These are phyloP conservation scores for Sylvilagus bachmani DNA, from an alignment of 2,113 vertebrate species.

Conservation along the genomic window DNA sequence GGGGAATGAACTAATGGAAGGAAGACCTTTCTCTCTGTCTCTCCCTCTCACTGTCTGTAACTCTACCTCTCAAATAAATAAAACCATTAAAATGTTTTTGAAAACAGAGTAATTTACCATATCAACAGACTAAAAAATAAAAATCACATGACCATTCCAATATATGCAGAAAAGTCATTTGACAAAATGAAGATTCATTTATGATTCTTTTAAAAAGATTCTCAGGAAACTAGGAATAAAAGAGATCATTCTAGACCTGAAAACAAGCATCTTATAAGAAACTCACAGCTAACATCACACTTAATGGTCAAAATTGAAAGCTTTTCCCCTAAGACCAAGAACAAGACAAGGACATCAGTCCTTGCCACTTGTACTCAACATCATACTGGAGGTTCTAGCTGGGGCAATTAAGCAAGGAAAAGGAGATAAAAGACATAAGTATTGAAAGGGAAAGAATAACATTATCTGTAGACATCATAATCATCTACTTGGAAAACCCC, in stretches of 20 bases:
- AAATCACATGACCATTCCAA: constrained; percentile 37
- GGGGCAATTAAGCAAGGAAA: constrained; percentile 58
- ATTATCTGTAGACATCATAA: background rate
- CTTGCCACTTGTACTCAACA: background rate
- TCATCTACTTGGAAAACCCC: constrained; percentile 13
- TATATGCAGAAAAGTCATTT: constrained; percentile 16
- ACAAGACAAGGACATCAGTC: background rate
- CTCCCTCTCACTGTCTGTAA: no score
- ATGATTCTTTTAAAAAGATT: background rate
- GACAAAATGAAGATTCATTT: constrained; percentile 59
- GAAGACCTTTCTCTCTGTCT: no score
- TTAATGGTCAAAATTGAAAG: constrained; percentile 57
- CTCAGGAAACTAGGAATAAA: constrained; percentile 48
- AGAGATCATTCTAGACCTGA: background rate
- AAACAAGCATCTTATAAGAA: constrained; percentile 25
- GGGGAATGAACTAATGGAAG: no score
- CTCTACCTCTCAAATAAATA: no score
- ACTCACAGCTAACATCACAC: background rate
- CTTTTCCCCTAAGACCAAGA: background rate
- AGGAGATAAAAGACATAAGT: constrained; percentile 48
- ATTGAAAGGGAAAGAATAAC: constrained; percentile 48
- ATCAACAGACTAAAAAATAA: constrained; percentile 50
- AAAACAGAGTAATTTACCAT: constrained; percentile 9
- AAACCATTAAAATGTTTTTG: no score
- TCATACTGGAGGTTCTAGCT: background rate